Base-by-base conservation (phyloP, 2,113 vertebrate genomes). In the Phrynosoma blainvillii region DNA sequence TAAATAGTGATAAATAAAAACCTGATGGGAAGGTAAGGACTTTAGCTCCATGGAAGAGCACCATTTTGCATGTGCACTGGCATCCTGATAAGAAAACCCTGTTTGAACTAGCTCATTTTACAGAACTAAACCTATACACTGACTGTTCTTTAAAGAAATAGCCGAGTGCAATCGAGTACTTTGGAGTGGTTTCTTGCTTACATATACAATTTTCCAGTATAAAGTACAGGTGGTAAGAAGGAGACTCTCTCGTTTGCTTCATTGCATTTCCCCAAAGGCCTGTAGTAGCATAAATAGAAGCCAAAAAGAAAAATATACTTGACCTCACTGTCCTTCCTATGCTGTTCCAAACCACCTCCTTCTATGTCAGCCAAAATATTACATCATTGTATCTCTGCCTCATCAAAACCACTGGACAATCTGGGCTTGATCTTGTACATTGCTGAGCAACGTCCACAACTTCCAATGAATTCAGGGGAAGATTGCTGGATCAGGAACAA, bases 331-430 rank as follows among this genome's bases (percentile, higher is more conserved):
- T 91, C 90, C 90, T 91, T 84, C 92, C 87, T 75, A 62, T 87
- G 54, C 71, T 78, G 10, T 84, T 75, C 36, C 1, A 84, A 92
- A 93, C 56, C 27, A 65, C 79, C 91, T 87, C 82, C 59, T 91
- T 88, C 90, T 66, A 36, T 92, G 87, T 89, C 91, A 93, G 83
- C 83, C 87, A 89, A 90, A 86, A 75, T 81, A 88, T 89, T n/a
- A 73, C 88, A 68, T 91, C 85, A 87, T 91, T 59, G 83, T 91
- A 85, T 82, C 85, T 77, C 84, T 91, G 87, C 93, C 90, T 71
- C 42, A 83, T 93, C 73, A 89, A 87, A 79, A 89, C 73, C 90
- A 86, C 52, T 1, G 71, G 68, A 86, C 70, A 91, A 91, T 91
- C 74, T 92, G 84, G 87, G 88, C 76, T 92, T 87, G 83, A 84